Conservation (phyloP, 2,888 invertebrate genomes). For the Dicycla oo region DNA sequence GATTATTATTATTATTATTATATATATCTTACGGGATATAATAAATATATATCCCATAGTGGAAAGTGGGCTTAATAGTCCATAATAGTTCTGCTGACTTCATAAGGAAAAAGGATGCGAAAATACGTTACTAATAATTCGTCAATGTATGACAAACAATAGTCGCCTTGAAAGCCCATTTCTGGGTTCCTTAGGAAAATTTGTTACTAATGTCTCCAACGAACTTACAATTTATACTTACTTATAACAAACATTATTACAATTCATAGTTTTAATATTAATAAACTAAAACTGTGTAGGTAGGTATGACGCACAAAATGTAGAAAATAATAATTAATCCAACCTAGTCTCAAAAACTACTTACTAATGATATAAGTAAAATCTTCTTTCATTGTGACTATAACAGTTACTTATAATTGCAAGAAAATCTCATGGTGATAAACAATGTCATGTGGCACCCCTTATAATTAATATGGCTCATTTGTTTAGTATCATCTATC, state of each 20-base stretch:
- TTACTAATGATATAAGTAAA: neutral
- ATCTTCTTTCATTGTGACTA: neutral
- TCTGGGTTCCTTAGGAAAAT: neutral
- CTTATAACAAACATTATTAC: too few relatives aligned
- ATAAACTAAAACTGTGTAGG: neutral
- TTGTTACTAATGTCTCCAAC: neutral
- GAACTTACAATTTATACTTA: neutral
- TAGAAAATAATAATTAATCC: neutral
- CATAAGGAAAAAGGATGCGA: conserved; percentile 27
- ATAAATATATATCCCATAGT: too few relatives aligned
- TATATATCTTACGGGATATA: too few relatives aligned
- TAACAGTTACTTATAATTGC: neutral
- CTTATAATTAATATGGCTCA: conserved; percentile 3
- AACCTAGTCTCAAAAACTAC: neutral
- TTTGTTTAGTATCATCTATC: neutral
- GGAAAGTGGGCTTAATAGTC: too few relatives aligned
- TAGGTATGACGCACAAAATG: neutral
- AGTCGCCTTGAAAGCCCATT: conserved; percentile 29
- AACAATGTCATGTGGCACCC: conserved; percentile 14
- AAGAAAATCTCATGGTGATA: neutral
- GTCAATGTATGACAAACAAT: conserved; percentile 5
- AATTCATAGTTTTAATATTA: too few relatives aligned
- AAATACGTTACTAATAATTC: conserved; percentile 12
- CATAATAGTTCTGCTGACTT: neutral
- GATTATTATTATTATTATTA: too few relatives aligned